These are phyloP conservation scores for Candoia aspera DNA, from an alignment of 2,113 vertebrate genomes.

Conservation along the genomic window DNA sequence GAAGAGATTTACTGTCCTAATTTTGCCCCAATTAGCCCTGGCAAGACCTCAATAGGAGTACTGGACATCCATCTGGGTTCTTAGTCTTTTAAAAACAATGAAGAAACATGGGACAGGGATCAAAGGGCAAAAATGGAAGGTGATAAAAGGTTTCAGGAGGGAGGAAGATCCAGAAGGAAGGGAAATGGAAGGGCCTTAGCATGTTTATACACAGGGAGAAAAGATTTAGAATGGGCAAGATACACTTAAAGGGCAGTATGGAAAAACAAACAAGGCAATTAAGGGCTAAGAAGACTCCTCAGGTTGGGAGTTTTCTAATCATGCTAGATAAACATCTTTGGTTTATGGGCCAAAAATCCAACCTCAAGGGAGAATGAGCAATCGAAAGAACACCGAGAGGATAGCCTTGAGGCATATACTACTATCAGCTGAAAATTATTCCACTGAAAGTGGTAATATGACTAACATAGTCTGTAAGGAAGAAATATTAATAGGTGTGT, in stretches of 20 bases:
- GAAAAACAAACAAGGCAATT: not conserved
- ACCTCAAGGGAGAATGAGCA: not conserved
- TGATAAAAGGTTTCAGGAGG: not conserved
- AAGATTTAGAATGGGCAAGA: constrained; percentile 24
- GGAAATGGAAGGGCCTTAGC: not conserved
- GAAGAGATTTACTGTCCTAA: not conserved
- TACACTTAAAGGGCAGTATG: constrained; percentile 3
- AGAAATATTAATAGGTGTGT: not conserved
- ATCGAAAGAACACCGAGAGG: not conserved
- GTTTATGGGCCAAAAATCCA: constrained; percentile 15
- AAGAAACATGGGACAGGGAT: not conserved
- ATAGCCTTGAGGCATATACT: not conserved
- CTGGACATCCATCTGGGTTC: not conserved
- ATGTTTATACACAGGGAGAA: constrained; percentile 17
- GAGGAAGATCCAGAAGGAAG: not conserved
- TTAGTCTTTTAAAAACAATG: not conserved
- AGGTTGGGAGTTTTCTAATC: constrained; percentile 18
- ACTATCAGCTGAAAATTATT: not conserved
- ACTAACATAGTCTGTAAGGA: too few relatives aligned
- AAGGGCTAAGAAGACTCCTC: constrained; percentile 7
- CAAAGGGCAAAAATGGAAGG: constrained; percentile 15
- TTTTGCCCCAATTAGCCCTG: not conserved
- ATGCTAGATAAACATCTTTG: constrained; percentile 28
- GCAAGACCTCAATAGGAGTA: not conserved
- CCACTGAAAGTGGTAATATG: not conserved